phyloP scores from a whole-genome alignment of 2,888 invertebrate species.

The Trachelus tabidus region DNA sequence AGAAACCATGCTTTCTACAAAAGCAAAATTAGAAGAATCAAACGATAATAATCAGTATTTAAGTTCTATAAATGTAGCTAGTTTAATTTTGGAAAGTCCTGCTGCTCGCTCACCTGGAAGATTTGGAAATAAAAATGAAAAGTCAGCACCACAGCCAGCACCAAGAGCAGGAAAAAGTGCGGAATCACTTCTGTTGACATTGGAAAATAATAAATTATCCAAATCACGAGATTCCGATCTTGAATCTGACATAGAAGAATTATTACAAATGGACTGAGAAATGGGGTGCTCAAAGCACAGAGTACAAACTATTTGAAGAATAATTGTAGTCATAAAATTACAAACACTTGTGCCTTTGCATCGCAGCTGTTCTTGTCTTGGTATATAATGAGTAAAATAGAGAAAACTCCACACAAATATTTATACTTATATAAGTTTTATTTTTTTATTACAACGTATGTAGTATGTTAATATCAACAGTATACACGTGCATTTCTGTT shows the following conservation, averaged over 20 bases:
- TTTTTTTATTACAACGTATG: neutral
- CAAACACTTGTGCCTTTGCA: neutral
- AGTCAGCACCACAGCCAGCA: constrained; percentile 40
- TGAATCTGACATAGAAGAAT: constrained; percentile 55
- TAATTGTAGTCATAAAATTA: neutral
- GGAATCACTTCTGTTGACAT: neutral
- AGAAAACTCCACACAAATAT: neutral
- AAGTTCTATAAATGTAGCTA: constrained; percentile 24
- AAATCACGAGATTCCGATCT: constrained; percentile 47
- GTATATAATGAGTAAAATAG: neutral
- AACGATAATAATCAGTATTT: constrained; percentile 19
- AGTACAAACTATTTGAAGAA: neutral
- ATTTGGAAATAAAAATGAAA: neutral
- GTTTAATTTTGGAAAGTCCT: constrained; percentile 30
- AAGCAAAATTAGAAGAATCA: constrained; percentile 17
- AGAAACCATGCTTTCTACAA: constrained; percentile 55
- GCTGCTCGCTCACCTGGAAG: neutral
- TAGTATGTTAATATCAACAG: neutral
- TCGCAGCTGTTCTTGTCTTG: neutral
- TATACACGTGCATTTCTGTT: neutral
- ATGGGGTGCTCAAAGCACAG: neutral
- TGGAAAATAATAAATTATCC: constrained; percentile 17
- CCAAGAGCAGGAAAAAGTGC: constrained; percentile 39
- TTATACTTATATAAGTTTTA: neutral
- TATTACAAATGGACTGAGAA: constrained; percentile 46